Percentiles rank a stretch among this genome's conserved stretches.
Evolutionary conservation across 2,888 invertebrate genomes (phyloP).

Genomic region (Nyleta sp.): DNA sequence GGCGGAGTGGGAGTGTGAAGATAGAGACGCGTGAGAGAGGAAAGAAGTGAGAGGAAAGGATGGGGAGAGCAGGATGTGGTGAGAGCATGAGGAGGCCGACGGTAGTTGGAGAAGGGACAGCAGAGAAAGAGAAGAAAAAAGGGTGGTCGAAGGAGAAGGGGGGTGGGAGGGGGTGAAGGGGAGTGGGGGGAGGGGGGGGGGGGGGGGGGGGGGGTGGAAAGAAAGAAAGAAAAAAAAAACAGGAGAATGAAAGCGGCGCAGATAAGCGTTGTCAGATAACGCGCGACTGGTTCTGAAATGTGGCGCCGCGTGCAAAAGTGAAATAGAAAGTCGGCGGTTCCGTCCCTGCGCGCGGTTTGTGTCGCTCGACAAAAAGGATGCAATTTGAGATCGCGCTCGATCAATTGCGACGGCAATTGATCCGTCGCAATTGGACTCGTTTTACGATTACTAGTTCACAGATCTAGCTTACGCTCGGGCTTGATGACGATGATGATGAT

Average conservation of each 20-base stretch:
- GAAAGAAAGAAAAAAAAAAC: too few relatives aligned
- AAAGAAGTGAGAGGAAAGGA: too few relatives aligned
- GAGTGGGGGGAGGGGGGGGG: too few relatives aligned
- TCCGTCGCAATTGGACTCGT: constrained; percentile 48
- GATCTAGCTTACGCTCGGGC: constrained; percentile 44
- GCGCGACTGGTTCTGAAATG: constrained; percentile 44
- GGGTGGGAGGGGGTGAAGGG: too few relatives aligned
- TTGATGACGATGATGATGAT: constrained; percentile 43
- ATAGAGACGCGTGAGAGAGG: too few relatives aligned
- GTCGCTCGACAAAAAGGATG: constrained; percentile 21
- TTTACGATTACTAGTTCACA: constrained; percentile 34
- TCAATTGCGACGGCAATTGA: constrained; percentile 28
- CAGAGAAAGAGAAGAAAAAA: too few relatives aligned
- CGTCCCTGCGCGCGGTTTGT: constrained; percentile 20
- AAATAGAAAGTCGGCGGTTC: constrained; percentile 49
- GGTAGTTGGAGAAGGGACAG: too few relatives aligned
- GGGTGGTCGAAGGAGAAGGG: too few relatives aligned
- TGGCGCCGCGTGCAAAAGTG: constrained; percentile 17
- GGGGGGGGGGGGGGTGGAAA: too few relatives aligned
- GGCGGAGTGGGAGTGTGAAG: too few relatives aligned
- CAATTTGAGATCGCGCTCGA: constrained; percentile 35
- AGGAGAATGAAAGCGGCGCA: constrained; percentile 21
- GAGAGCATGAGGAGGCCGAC: too few relatives aligned
- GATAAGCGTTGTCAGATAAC: constrained; percentile 46
- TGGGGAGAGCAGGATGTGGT: too few relatives aligned